Conservation (phyloP, 2,888 invertebrate species). For the Ernsta delagoae region DNA sequence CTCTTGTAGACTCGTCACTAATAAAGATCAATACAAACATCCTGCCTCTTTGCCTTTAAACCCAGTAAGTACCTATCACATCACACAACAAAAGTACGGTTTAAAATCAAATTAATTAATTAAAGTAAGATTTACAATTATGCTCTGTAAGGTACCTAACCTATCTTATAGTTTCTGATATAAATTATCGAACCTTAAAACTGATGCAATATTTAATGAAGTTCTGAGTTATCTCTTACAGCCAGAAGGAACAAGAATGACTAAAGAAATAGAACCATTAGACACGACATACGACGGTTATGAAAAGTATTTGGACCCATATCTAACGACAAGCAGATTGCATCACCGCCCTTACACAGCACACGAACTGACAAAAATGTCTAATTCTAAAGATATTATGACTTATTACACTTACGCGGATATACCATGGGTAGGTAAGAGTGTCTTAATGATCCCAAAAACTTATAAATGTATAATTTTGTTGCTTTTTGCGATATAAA, state of each 20-base stretch:
- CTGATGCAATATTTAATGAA: no score
- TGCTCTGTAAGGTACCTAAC: no score
- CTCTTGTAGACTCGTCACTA: conserved; percentile 58
- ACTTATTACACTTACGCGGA: conserved; percentile 73
- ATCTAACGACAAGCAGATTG: conserved; percentile 69
- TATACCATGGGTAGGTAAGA: conserved; percentile 66
- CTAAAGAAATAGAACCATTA: conserved; percentile 60
- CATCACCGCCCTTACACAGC: conserved; percentile 71
- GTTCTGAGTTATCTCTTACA: conserved; percentile 38
- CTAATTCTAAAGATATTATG: conserved; percentile 63
- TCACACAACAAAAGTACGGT: no score
- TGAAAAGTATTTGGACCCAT: conserved; percentile 73
- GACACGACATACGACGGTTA: conserved; percentile 74
- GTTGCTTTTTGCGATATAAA: no score
- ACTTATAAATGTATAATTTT: no score
- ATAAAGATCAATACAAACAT: conserved; percentile 67
- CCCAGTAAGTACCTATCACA: conserved; percentile 50
- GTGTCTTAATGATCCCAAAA: background rate
- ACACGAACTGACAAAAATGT: conserved; percentile 59
- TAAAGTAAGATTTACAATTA: no score
- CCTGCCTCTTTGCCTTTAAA: conserved; percentile 49
- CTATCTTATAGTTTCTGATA: no score
- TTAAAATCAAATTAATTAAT: no score
- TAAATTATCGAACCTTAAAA: no score
- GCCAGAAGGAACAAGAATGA: conserved; percentile 56